Conservation (phyloP, 2,113 vertebrate species). For the Eublepharis macularius region DNA sequence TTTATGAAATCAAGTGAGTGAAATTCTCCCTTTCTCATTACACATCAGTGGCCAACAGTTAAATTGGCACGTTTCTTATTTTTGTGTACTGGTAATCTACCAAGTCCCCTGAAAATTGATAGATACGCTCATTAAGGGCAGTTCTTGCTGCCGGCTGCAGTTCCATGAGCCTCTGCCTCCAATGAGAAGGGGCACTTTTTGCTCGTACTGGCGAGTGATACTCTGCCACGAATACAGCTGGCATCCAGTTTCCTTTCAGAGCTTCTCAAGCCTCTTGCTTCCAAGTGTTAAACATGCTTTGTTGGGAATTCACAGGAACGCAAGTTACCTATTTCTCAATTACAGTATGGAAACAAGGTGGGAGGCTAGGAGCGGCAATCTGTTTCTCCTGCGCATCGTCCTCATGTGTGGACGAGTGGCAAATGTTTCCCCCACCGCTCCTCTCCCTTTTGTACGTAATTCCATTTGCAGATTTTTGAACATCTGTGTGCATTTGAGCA, state of each 20-base stretch:
- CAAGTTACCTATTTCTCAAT: constrained; percentile 59
- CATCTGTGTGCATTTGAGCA: neutral
- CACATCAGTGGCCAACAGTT: constrained; percentile 6
- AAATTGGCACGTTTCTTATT: constrained; percentile 13
- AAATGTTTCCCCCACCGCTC: neutral
- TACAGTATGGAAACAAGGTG: constrained; percentile 44
- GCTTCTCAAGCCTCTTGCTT: constrained; percentile 53
- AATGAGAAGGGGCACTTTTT: neutral
- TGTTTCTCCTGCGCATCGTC: constrained; percentile 25
- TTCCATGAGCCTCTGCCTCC: constrained; percentile 8
- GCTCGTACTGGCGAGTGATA: constrained; percentile 20
- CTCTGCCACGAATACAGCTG: constrained; percentile 44
- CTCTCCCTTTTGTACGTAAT: neutral
- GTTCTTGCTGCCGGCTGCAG: constrained; percentile 55
- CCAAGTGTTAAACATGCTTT: constrained; percentile 52
- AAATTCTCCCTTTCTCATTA: constrained; percentile 16
- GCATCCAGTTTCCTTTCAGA: constrained; percentile 40
- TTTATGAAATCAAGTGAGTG: neutral
- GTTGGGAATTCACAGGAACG: constrained; percentile 52
- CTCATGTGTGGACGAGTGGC: constrained; percentile 42
- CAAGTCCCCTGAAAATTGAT: constrained; percentile 48
- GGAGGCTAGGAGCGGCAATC: constrained; percentile 44
- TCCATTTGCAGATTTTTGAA: constrained; percentile 42
- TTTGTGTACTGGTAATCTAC: constrained; percentile 37
- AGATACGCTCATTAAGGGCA: constrained; percentile 45